These are phyloP conservation scores for Siphamia tubifer DNA, from an alignment of 2,113 vertebrate species.

Conservation along the genomic window DNA sequence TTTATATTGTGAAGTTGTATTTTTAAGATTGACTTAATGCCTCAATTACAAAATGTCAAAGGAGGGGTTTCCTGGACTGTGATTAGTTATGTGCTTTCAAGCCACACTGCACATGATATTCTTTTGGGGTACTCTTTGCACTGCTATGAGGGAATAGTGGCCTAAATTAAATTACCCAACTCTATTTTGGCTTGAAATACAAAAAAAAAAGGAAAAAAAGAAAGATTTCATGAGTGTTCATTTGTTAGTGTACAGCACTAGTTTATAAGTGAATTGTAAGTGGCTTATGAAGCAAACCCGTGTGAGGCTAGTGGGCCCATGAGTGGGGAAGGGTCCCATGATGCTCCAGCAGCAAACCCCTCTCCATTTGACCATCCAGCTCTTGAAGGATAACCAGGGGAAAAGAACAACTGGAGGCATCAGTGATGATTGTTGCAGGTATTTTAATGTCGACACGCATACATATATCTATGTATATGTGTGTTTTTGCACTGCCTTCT, in stretches of 20 bases:
- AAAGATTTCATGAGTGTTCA: slow-evolving; percentile 37
- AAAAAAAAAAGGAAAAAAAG: too few species aligned
- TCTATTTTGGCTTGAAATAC: slow-evolving; percentile 18
- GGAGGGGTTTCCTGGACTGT: slow-evolving; percentile 30
- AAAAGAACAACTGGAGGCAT: slow-evolving; percentile 83
- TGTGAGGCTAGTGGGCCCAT: slow-evolving; percentile 69
- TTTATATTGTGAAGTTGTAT: slow-evolving; percentile 33
- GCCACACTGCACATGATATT: slow-evolving; percentile 19
- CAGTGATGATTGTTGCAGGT: slow-evolving; percentile 83
- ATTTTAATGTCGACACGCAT: slow-evolving; percentile 85
- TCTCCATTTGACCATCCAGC: slow-evolving; percentile 78
- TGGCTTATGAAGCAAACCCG: slow-evolving; percentile 35
- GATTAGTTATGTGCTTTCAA: slow-evolving; percentile 29
- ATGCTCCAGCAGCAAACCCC: slow-evolving; percentile 73
- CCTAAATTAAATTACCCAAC: slow-evolving; percentile 26
- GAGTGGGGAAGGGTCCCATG: slow-evolving; percentile 71
- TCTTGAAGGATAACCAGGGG: slow-evolving; percentile 84
- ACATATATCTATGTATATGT: slow-evolving; percentile 87
- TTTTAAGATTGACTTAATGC: slow-evolving; percentile 33
- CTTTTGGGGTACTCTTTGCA: slow-evolving; percentile 36
- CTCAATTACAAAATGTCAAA: slow-evolving; percentile 27
- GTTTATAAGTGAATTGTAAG: slow-evolving; percentile 42
- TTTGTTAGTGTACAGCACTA: slow-evolving; percentile 37
- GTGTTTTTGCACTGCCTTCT: slow-evolving; percentile 88
- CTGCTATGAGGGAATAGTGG: slow-evolving; percentile 45